Evolutionary conservation across 2,888 invertebrate species (phyloP).

Genomic region (Acanthococcus lagerstroemiae): DNA sequence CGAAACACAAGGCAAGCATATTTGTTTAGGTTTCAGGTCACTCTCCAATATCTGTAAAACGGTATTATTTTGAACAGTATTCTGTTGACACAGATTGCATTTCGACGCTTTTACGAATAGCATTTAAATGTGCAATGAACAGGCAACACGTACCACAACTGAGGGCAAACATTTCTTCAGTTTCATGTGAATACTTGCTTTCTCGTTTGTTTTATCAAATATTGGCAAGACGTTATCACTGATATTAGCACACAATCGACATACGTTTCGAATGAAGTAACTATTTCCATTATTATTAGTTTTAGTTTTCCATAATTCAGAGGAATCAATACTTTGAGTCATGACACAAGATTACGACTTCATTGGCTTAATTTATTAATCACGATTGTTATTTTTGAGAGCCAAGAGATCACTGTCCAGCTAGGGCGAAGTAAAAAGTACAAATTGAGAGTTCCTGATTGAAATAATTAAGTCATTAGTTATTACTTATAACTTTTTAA

Average conservation of each 20-base stretch:
- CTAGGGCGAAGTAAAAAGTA: too few species aligned
- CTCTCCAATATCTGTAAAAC: constrained; percentile 40
- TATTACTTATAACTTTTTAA: too few species aligned
- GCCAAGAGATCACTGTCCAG: too few species aligned
- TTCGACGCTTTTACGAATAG: not conserved
- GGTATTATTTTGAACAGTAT: not conserved
- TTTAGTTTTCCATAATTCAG: constrained; percentile 10
- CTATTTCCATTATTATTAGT: not conserved
- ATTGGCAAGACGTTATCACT: constrained; percentile 41
- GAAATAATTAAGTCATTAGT: too few species aligned
- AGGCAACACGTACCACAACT: constrained; percentile 39
- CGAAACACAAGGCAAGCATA: constrained; percentile 41
- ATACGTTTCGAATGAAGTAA: constrained; percentile 12
- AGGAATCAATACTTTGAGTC: not conserved
- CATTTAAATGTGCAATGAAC: constrained; percentile 10
- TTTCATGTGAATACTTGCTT: constrained; percentile 40
- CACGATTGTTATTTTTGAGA: too few species aligned
- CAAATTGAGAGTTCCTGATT: too few species aligned
- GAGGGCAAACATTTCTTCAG: constrained; percentile 42
- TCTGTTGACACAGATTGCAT: not conserved
- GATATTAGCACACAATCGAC: constrained; percentile 40
- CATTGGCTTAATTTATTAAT: too few species aligned
- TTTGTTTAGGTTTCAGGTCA: constrained; percentile 43
- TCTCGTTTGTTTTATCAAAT: constrained; percentile 39
- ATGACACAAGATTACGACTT: too few species aligned